Base-by-base conservation (phyloP, 2,888 invertebrate genomes). In the Hydrotaea cyrtoneurina region DNA sequence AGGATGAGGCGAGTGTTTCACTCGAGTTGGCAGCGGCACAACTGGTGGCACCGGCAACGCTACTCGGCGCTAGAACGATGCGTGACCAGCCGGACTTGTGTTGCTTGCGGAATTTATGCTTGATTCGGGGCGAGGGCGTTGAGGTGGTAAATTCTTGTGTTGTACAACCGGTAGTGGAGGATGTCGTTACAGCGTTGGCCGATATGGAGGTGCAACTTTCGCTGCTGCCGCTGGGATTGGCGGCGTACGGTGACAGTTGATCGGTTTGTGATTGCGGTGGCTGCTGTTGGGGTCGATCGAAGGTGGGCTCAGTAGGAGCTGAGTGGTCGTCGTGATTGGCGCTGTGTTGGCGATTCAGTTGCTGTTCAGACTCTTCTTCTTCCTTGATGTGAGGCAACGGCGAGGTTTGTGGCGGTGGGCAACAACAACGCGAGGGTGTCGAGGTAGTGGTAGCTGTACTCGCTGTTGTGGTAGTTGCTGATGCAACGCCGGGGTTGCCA, bases 301-400 rank as follows among this genome's bases (percentile, higher is more conserved):
- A 86, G 77, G 88, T 75, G 57, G 71, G 81, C 66, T 53, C 86
- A 53, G 57, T 86, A 72, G 88, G 88, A 83, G 87, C 88, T 83
- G 76, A 76, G 79, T 62, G 23, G 66, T 82, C 82, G 46, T 85
- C 79, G 31, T 62, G 66, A 19, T 74, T 69, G 13, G 73, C 77
- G 82, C 85, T 85, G 19, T 82, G 50, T 72, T 85, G 85, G 59
- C 80, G 85, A 85, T 86, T 86, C 80, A 88, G 66, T 86, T 86
- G 83, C 85, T 89, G 92, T 83, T 92, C 93, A 89, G 88, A 92
- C 91, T 96, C 95, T 92, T 96, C 96, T 92, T 96, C 96, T 91
- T 96, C 96, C 91, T 96, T 96, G 87, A 96, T 96, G 89, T 96
- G 96, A 88, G 96, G 96, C 87, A 96, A 93, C 82, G 96, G 95